Percentiles rank a stretch among this genome's conserved stretches.
phyloP scores from a whole-genome alignment of 2,888 invertebrate species.

The Hypomecis atomaria region DNA sequence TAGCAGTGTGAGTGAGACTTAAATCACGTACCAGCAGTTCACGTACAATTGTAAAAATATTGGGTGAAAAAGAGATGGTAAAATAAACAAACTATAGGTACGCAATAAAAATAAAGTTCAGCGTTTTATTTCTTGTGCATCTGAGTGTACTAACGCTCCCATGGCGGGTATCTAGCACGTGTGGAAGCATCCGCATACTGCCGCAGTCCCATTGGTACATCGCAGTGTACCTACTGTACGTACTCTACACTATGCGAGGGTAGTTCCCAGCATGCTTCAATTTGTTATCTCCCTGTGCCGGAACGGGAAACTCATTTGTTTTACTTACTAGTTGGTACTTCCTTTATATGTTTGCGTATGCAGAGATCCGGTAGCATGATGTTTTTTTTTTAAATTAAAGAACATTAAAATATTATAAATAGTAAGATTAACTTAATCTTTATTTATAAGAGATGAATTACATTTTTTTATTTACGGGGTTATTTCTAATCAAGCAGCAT shows the following conservation, averaged over 20 bases:
- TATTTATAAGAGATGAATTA: too few species aligned
- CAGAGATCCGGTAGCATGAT: too few species aligned
- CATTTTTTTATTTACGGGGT: too few species aligned
- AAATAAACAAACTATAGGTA: neutral
- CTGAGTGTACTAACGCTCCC: constrained; percentile 13
- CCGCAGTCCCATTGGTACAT: constrained; percentile 27
- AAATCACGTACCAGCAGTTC: too few species aligned
- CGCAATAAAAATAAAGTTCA: neutral
- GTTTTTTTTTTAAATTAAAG: too few species aligned
- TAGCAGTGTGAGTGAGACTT: too few species aligned
- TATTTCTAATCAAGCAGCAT: too few species aligned
- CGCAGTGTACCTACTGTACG: neutral
- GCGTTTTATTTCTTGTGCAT: neutral
- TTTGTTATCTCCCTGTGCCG: constrained; percentile 11
- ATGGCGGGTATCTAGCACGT: constrained; percentile 8
- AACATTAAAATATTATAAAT: too few species aligned
- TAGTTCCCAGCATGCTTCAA: constrained; percentile 17
- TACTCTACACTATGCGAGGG: neutral
- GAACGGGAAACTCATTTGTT: constrained; percentile 14
- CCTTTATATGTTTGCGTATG: too few species aligned
- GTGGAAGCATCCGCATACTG: constrained; percentile 27
- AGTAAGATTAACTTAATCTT: too few species aligned
- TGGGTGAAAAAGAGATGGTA: too few species aligned
- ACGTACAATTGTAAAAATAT: too few species aligned
- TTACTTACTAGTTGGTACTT: constrained; percentile 4